phyloP scores from a whole-genome alignment of 2,888 invertebrate genomes.

The Liodrosophila aerea region DNA sequence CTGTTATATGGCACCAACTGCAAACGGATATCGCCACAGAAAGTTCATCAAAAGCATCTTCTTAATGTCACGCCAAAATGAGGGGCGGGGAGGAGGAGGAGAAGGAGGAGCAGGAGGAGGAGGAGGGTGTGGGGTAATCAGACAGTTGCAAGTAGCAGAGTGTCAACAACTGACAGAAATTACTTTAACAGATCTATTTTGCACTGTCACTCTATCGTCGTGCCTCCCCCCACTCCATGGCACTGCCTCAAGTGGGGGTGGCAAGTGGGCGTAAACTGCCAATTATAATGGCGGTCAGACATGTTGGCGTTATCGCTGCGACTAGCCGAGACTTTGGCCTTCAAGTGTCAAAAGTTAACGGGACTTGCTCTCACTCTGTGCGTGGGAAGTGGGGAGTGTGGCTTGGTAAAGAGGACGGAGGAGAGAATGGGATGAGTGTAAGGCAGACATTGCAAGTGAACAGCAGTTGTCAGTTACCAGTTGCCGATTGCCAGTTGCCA shows the following conservation, averaged over 20 bases:
- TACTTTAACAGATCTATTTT: not conserved
- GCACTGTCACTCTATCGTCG: not conserved
- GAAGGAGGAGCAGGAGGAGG: no score
- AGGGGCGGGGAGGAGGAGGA: not conserved
- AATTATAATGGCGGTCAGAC: constrained; percentile 21
- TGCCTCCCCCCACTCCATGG: not conserved
- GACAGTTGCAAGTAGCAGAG: not conserved
- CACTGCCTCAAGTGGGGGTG: no score
- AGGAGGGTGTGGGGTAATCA: no score
- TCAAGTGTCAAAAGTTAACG: constrained; percentile 17
- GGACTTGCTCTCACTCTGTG: not conserved
- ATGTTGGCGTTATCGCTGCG: constrained; percentile 23
- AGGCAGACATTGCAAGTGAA: constrained; percentile 2
- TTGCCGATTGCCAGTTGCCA: not conserved
- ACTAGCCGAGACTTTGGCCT: constrained; percentile 27
- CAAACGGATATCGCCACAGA: constrained; percentile 5
- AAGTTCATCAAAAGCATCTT: constrained; percentile 8
- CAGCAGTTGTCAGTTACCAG: not conserved
- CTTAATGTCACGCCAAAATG: constrained; percentile 15
- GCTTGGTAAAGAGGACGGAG: no score
- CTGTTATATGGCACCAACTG: constrained; percentile 1
- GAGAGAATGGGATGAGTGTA: no score
- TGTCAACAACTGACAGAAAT: not conserved
- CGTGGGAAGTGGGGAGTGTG: no score
- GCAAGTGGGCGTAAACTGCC: constrained; percentile 6